These are phyloP conservation scores for Aphelinus atriplicis DNA, from an alignment of 1,140 invertebrate species.

Conservation along the genomic window DNA sequence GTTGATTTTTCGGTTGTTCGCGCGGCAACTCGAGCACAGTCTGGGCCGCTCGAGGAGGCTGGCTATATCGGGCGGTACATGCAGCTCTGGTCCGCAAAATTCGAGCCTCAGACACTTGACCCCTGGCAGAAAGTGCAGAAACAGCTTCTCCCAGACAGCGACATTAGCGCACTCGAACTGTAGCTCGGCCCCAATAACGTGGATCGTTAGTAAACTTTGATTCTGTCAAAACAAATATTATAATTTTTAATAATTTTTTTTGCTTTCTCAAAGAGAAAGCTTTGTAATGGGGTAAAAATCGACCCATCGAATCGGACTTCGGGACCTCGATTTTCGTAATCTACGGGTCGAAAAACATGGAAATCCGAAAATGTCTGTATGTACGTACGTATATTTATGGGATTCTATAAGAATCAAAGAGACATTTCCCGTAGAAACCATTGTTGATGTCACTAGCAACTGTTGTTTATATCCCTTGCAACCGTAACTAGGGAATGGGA, in stretches of 20 bases:
- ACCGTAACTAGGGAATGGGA: too few species aligned
- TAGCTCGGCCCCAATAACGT: slow-evolving; percentile 74
- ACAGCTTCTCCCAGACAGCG: slow-evolving; percentile 76
- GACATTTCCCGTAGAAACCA: too few species aligned
- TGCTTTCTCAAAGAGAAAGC: too few species aligned
- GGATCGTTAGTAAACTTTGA: slow-evolving; percentile 61
- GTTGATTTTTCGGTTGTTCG: slow-evolving; percentile 59
- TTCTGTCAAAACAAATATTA: slow-evolving; percentile 46
- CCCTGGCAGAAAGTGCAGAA: slow-evolving; percentile 72
- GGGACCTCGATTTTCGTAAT: too few species aligned
- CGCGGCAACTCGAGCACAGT: slow-evolving; percentile 65
- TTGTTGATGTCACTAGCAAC: too few species aligned
- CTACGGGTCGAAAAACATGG: too few species aligned
- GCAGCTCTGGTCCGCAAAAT: slow-evolving; percentile 74
- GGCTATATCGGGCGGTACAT: slow-evolving; percentile 65
- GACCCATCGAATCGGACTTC: too few species aligned
- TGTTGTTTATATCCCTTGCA: too few species aligned
- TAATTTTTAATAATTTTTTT: neutral
- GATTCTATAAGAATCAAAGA: too few species aligned
- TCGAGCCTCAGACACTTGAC: slow-evolving; percentile 69
- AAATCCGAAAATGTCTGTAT: too few species aligned
- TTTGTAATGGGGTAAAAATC: too few species aligned
- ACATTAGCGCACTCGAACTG: slow-evolving; percentile 76
- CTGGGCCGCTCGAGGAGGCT: slow-evolving; percentile 65
- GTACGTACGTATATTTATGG: too few species aligned